These are phyloP conservation scores for Plebejus melissa DNA, from an alignment of 2,888 invertebrate species.

Conservation along the genomic window DNA sequence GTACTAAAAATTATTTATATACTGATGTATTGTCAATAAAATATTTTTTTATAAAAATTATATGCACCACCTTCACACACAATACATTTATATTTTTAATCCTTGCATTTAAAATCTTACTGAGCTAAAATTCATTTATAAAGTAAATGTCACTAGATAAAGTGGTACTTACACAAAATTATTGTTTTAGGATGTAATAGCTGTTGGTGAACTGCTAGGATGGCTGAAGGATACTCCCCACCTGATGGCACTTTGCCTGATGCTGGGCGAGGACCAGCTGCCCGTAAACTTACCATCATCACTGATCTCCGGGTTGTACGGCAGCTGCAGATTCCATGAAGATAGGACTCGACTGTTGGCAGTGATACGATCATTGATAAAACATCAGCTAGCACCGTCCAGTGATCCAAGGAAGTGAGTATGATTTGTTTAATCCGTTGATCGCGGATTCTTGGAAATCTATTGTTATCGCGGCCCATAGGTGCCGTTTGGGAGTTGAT, in stretches of 20 bases:
- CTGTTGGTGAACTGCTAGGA: slow-evolving; percentile 67
- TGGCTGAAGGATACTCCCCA: slow-evolving; percentile 71
- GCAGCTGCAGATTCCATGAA: slow-evolving; percentile 57
- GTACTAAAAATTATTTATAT: neutral
- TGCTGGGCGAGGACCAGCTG: slow-evolving; percentile 68
- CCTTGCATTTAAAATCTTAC: too few relatives aligned
- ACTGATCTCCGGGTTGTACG: slow-evolving; percentile 65
- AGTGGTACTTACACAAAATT: neutral
- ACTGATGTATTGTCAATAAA: too few relatives aligned
- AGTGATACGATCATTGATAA: slow-evolving; percentile 63
- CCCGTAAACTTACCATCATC: slow-evolving; percentile 58
- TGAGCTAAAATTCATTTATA: neutral
- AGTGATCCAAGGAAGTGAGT: slow-evolving; percentile 70
- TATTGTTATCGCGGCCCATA: too few relatives aligned
- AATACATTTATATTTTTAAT: too few relatives aligned
- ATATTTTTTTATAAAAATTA: too few relatives aligned
- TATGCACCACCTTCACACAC: too few relatives aligned
- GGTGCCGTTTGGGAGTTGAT: too few relatives aligned
- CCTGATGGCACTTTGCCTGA: slow-evolving; percentile 65
- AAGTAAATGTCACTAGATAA: neutral
- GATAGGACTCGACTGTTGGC: slow-evolving; percentile 61
- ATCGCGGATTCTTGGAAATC: too few relatives aligned
- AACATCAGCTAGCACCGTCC: slow-evolving; percentile 63
- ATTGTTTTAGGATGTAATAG: slow-evolving; percentile 58
- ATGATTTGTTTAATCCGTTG: neutral